Conservation (phyloP, 2,888 invertebrate species). For the Drosophila neotestacea region DNA sequence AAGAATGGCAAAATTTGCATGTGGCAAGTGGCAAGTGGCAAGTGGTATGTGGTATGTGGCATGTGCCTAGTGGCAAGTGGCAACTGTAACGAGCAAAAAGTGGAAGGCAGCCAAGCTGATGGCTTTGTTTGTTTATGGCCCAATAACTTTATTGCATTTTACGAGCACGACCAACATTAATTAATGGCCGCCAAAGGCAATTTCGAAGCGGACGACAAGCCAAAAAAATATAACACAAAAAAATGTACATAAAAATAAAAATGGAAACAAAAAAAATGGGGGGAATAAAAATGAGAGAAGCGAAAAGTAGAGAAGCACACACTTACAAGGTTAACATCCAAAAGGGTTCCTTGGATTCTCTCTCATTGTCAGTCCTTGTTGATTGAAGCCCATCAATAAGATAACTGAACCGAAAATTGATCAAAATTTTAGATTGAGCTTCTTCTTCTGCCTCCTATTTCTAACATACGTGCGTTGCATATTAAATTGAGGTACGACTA, state of each 20-base stretch:
- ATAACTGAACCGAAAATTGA: constrained; percentile 2
- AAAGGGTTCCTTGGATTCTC: neutral
- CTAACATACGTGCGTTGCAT: neutral
- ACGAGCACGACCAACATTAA: constrained; percentile 47
- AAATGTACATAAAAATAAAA: constrained; percentile 1
- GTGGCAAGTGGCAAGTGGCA: constrained; percentile 1
- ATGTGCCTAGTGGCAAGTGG: constrained; percentile 14
- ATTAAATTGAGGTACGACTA: neutral
- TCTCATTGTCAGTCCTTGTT: constrained; percentile 1
- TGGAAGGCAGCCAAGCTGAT: neutral
- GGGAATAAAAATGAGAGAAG: neutral
- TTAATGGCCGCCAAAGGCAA: constrained; percentile 45
- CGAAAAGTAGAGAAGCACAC: neutral
- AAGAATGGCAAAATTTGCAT: constrained; percentile 18
- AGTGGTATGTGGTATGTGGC: neutral
- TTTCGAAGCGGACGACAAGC: constrained; percentile 14
- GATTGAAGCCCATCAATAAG: constrained; percentile 10
- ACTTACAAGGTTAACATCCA: neutral
- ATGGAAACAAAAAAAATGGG: neutral
- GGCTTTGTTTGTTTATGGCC: constrained; percentile 45
- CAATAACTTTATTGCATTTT: constrained; percentile 58
- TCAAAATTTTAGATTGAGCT: neutral
- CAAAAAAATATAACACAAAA: constrained; percentile 1
- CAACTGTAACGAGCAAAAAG: constrained; percentile 7
- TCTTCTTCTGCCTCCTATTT: neutral